A percentile compares a stretch with the other conserved stretches of the same genome.
These are phyloP conservation scores for Luperina nickerlii DNA, from an alignment of 2,888 invertebrate species.

Conservation along the genomic window DNA sequence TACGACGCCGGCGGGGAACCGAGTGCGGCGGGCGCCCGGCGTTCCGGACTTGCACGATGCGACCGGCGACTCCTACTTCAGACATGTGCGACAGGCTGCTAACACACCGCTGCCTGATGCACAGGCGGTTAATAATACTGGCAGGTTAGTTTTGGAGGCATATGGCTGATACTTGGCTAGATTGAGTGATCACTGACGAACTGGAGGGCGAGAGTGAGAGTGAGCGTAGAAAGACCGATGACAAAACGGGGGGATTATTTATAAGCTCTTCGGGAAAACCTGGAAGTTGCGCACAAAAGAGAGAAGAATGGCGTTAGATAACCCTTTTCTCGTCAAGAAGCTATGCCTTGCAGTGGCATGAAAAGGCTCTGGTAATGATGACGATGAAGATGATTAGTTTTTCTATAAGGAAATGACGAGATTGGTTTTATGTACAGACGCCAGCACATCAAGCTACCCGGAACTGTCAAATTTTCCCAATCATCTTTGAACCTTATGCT, in stretches of 20 bases:
- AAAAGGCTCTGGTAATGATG: background rate
- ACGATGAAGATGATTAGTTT: background rate
- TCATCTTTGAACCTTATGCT: too few relatives aligned
- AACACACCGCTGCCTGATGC: constrained; percentile 84
- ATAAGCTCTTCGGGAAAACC: background rate
- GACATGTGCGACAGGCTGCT: constrained; percentile 84
- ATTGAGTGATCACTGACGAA: background rate
- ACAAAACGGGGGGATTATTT: background rate
- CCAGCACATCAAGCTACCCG: too few relatives aligned
- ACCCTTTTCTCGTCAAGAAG: background rate
- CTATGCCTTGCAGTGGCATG: background rate
- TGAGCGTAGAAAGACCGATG: background rate
- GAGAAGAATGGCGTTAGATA: too few relatives aligned
- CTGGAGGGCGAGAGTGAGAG: background rate
- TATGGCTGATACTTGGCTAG: background rate
- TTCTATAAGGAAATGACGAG: background rate
- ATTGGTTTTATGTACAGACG: background rate
- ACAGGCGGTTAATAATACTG: constrained; percentile 85
- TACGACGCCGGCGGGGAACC: constrained; percentile 87
- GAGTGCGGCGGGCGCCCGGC: constrained; percentile 85
- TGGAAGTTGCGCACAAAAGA: background rate
- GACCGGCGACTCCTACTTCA: constrained; percentile 84
- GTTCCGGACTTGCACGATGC: constrained; percentile 90
- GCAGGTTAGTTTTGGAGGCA: constrained; percentile 74
- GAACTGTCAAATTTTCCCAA: too few relatives aligned